Evolutionary conservation across 2,113 vertebrate genomes (phyloP).

Genomic region (Pteruthius melanotis): DNA sequence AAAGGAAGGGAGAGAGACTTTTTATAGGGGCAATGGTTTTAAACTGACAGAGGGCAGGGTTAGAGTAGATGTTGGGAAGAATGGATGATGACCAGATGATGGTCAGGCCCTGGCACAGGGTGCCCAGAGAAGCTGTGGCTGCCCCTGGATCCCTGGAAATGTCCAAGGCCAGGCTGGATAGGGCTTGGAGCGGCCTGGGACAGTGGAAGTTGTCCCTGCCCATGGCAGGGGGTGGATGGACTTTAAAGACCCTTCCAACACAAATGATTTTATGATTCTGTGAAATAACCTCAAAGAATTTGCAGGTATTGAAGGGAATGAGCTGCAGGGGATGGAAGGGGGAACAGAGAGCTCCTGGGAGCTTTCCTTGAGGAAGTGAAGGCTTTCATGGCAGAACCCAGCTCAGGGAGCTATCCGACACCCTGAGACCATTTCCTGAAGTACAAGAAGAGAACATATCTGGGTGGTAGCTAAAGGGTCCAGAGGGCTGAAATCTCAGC

Average conservation of each 20-base stretch:
- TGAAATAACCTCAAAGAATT: background rate
- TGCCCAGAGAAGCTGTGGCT: background rate
- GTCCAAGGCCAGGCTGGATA: rapidly evolving
- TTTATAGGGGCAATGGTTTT: background rate
- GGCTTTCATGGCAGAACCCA: background rate
- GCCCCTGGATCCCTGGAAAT: background rate
- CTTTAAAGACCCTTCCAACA: background rate
- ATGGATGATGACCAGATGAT: no score
- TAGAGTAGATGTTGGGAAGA: background rate
- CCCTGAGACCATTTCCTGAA: background rate
- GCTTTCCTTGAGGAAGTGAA: background rate
- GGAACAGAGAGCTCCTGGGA: rapidly evolving
- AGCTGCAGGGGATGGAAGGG: background rate
- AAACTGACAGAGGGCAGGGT: background rate
- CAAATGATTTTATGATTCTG: background rate
- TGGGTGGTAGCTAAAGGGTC: background rate
- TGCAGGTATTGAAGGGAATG: background rate
- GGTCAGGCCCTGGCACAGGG: background rate
- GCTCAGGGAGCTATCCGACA: background rate
- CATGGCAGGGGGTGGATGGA: background rate
- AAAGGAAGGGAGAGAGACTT: background rate
- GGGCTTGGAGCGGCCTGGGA: background rate
- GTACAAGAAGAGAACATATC: background rate
- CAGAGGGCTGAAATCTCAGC: background rate
- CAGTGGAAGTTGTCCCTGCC: background rate